Evolutionary conservation across 2,797 vertebrate species (phyloP), one percentile per base, ranked within the genome.

Genomic region (Cichlasoma orientale): DNA sequence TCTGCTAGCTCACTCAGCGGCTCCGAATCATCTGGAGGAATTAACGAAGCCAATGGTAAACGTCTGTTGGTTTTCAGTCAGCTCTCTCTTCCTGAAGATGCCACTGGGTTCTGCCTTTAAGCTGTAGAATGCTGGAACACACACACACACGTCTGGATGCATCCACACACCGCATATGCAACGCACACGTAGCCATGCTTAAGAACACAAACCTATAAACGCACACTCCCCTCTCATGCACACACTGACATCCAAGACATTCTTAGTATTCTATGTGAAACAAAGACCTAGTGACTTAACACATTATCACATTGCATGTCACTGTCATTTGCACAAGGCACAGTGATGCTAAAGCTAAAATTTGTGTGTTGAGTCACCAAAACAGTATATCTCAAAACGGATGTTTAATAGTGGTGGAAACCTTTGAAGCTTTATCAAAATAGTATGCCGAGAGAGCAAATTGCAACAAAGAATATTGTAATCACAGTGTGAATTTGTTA

Each of bases 51-150:
- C 7, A 90, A 31, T 0, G 89, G 88, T 31, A 91, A 83, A 8
- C 94, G 97, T 7, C 95, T 97, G 75, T 96, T 96, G 0, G 97
- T 97, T 29, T 97, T 97, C 94, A 97, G 97, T 80, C 96, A 96
- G 77, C 93, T 97, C 27, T 97, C 96, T 0, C 95, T 97, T 31
- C 96, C 96, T 0, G 95, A 97, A 4, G 95, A 95, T 18, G 50
- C 84, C 3, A 47, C 89, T 1, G 83, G 78, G 36, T 90, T 94
- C 82, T 91, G 89, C 80, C 85, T 95, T 75, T 95, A 94, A 83
- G 56, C 79, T 41, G 21, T 72, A 53, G 14, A 50, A 19, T 63
- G 72, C 72, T 27, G 44, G 31, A 36, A 71, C 59, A 73, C 50
- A 44, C n/a, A 70, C 36, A 38, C 21, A 41, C 29, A 70, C 13